Percentiles rank a stretch among this genome's conserved stretches.
Evolutionary conservation across 2,113 vertebrate genomes (phyloP).

Genomic region (Notiomystis cincta): DNA sequence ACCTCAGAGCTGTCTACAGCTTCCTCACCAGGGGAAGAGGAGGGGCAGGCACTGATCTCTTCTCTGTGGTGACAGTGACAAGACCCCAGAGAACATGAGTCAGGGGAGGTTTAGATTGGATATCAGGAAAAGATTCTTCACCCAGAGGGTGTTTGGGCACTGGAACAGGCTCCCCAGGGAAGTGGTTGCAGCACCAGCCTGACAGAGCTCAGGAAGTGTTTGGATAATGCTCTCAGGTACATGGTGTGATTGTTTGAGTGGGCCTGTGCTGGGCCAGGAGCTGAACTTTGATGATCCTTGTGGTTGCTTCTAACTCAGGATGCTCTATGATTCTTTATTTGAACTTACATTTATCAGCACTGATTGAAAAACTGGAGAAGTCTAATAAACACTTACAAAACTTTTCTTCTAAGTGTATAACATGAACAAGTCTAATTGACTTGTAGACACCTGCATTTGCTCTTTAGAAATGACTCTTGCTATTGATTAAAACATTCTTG

Average conservation of each 20-base stretch:
- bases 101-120: fast-evolving
- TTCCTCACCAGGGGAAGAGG: background rate
- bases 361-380: background rate
- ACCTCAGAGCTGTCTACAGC: background rate
- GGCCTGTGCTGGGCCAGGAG: fast-evolving
- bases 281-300: background rate
- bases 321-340: background rate
- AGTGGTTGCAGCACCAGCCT: background rate
- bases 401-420: background rate
- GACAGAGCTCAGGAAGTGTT: background rate
- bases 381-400: background rate
- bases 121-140: background rate
- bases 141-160: background rate
- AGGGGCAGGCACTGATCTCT: background rate
- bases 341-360: background rate
- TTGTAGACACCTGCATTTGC: background rate
- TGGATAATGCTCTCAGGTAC: background rate
- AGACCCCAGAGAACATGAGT: too few species aligned
- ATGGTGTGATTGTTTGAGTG: background rate
- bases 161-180: background rate
- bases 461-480: background rate
- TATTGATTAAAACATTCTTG: background rate
- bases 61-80: background rate
- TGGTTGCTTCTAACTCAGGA: background rate
- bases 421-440: background rate